A percentile compares a stretch with the other conserved stretches of the same genome.
Evolutionary conservation across 92 coral and sea anemone genomes (phyloP).

Genomic region (Epizoanthus scotinus): DNA sequence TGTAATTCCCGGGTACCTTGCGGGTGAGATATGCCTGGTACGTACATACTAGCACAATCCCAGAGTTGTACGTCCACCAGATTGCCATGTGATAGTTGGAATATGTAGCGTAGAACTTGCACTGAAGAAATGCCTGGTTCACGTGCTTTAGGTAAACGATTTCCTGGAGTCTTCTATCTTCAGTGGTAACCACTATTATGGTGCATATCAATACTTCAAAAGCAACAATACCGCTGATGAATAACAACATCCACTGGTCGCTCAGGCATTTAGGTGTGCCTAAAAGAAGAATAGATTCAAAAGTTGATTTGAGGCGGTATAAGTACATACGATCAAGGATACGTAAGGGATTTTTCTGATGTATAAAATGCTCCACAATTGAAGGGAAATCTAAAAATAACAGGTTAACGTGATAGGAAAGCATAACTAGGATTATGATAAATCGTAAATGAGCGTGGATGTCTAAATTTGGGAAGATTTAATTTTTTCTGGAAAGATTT

Average conservation of each 20-base stretch:
- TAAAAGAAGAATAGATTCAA: constrained; percentile 8
- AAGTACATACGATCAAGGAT: too few species aligned
- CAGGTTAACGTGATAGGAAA: too few species aligned
- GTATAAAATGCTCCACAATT: too few species aligned
- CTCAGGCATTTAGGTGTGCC: constrained; percentile 79
- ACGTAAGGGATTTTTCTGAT: too few species aligned
- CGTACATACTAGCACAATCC: constrained; percentile 82
- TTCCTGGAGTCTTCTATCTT: constrained; percentile 52
- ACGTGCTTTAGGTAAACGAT: constrained; percentile 51
- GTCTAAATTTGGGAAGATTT: too few species aligned
- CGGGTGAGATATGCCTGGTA: constrained; percentile 85
- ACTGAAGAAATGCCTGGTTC: constrained; percentile 71
- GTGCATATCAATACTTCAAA: constrained; percentile 64
- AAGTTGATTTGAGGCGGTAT: too few species aligned
- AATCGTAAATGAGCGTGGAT: too few species aligned
- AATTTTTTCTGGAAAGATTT: too few species aligned
- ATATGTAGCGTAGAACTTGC: constrained; percentile 67
- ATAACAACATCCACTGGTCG: constrained; percentile 75
- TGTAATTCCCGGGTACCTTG: constrained; percentile 90
- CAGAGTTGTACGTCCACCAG: constrained; percentile 86
- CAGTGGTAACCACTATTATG: constrained; percentile 48
- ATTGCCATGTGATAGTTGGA: constrained; percentile 69
- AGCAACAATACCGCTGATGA: constrained; percentile 61
- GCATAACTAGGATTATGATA: too few species aligned
- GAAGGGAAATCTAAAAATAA: too few species aligned